Evolutionary conservation across 92 coral and sea anemone species (phyloP), one percentile per base, ranked within the genome.

Genomic region (Umimayanthus kanabou): DNA sequence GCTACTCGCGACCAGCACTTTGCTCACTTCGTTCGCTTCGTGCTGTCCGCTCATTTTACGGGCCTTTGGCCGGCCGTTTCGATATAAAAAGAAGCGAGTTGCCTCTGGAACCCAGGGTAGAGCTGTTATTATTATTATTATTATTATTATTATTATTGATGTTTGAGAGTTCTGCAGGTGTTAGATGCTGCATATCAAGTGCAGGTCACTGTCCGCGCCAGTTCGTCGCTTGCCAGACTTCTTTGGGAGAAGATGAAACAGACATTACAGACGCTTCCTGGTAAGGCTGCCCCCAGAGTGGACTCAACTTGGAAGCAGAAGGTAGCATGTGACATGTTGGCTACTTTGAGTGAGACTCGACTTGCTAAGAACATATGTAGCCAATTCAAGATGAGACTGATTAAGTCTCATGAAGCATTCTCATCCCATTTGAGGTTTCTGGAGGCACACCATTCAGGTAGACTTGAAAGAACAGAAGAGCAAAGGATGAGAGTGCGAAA

Each of bases 241-340:
- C 93, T 97, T 64, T 95, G 98, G 96, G 99, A 97, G 77, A 97
- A 95, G 86, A 97, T 97, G 94, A 96, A 97, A 66, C 99, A 97
- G 90, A 96, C 98, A 9, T 74, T 97, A 61, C 95, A 94, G 64
- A 95, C 93, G 16, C 90, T 97, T 3, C 99, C 99, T 6, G 98
- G 99, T 55, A 93, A 97, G 85, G 93, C 99, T 39, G 92, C 99
- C 20, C 96, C 96, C 43, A 94, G 93, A 82, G 97, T 97, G 20
- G 99, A 97, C 78, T 71, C 92, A 15, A 58, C 92, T 22, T 97
- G 99, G 99, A 97, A 94, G 77, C 93, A 89, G 77, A 95, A 95
- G 79, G 97, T 97, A 29, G 97, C 99, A 2, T 93, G 93, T 18
- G 99, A 97, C 85, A 92, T 97, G 95, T 92, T 97, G 50, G 93